Evolutionary conservation across 2,113 vertebrate genomes (phyloP).

Genomic region (Axis porcinus): DNA sequence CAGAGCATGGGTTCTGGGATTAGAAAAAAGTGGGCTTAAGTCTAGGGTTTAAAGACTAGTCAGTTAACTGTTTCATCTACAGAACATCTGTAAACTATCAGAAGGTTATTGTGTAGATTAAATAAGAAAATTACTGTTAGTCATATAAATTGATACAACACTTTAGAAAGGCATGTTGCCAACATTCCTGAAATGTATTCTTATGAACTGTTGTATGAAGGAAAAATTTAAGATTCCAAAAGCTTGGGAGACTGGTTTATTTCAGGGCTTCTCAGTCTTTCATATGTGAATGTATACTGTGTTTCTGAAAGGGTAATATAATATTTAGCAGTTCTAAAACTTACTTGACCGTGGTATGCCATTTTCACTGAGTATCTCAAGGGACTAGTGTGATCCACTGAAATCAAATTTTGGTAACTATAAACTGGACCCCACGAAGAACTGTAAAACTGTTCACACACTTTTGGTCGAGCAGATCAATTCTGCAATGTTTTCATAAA

Average conservation of each 20-base stretch:
- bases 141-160: slow-evolving; percentile 11
- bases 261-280: slow-evolving; percentile 9
- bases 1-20: neutral
- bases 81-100: neutral
- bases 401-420: neutral
- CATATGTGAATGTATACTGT: neutral
- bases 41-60: neutral
- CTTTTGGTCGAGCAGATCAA: neutral
- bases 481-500: neutral
- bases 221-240: neutral
- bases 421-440: neutral
- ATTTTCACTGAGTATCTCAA: slow-evolving; percentile 8
- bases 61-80: neutral
- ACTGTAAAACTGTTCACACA: neutral
- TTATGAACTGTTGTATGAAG: neutral
- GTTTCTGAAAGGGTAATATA: slow-evolving; percentile 1
- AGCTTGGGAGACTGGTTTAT: neutral
- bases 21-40: neutral
- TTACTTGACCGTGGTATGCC: neutral
- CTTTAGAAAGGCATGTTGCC: neutral
- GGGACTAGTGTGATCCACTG: neutral
- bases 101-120: neutral
- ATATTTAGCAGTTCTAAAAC: neutral
- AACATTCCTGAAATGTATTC: slow-evolving; percentile 21
- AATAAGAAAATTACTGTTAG: neutral